Evolutionary conservation across 1,140 invertebrate genomes (phyloP).

Genomic region (Yoshiicerus persimilis): DNA sequence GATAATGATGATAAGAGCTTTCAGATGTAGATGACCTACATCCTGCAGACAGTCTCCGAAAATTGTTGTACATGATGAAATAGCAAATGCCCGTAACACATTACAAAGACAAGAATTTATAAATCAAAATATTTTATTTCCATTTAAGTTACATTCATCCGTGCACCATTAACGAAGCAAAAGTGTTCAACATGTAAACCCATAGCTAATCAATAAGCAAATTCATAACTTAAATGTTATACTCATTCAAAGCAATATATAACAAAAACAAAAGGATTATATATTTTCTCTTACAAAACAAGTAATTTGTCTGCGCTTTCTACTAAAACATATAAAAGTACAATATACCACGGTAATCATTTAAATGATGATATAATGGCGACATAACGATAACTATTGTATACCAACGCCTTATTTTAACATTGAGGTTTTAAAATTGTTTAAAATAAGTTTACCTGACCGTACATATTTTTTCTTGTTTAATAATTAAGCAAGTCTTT

Average conservation of each 20-base stretch:
- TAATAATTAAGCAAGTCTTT: too few relatives aligned
- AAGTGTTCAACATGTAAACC: constrained; percentile 9
- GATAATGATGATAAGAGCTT: too few relatives aligned
- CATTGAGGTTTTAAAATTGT: neutral
- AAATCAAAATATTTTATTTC: neutral
- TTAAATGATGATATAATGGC: neutral
- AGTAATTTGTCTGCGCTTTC: neutral
- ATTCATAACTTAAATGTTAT: neutral
- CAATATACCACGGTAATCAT: neutral
- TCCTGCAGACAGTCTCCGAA: too few relatives aligned
- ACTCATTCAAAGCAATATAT: neutral
- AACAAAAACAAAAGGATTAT: neutral
- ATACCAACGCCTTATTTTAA: neutral
- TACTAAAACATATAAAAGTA: neutral
- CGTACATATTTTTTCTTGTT: neutral
- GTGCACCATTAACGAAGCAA: neutral
- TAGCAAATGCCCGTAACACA: neutral
- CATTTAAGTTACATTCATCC: constrained; percentile 15
- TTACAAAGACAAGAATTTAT: too few relatives aligned
- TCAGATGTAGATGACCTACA: too few relatives aligned
- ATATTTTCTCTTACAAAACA: neutral
- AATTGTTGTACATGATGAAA: too few relatives aligned
- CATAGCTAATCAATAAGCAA: neutral
- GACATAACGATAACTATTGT: neutral
- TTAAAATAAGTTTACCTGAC: neutral